Conservation (phyloP, 2,888 invertebrate genomes). For the Sialis fuliginosa region DNA sequence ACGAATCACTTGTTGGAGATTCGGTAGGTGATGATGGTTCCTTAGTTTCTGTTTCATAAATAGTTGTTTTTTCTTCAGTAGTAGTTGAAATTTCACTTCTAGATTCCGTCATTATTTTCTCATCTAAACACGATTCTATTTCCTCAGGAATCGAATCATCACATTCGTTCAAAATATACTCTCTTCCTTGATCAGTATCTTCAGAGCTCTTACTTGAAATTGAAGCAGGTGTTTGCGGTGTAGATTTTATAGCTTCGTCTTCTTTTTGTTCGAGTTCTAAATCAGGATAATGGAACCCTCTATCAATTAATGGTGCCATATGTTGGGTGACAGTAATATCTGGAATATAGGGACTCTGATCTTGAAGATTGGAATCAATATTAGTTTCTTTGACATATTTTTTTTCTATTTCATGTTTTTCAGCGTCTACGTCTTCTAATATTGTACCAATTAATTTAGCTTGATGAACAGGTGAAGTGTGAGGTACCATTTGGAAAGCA, state of each 20-base stretch:
- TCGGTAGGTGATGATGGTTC: constrained; percentile 28
- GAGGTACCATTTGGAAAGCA: constrained; percentile 29
- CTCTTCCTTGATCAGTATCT: constrained; percentile 43
- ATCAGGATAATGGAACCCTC: constrained; percentile 28
- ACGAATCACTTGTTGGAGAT: constrained; percentile 69
- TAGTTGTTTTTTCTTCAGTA: constrained; percentile 37
- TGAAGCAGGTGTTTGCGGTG: constrained; percentile 41
- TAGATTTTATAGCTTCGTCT: constrained; percentile 28
- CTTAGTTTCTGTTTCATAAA: constrained; percentile 27
- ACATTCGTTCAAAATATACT: constrained; percentile 41
- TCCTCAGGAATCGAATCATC: constrained; percentile 36
- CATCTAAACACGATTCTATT: constrained; percentile 26
- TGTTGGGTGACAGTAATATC: constrained; percentile 44
- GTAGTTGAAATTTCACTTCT: constrained; percentile 35
- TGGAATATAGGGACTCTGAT: constrained; percentile 43
- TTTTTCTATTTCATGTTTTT: constrained; percentile 31
- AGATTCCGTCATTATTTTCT: constrained; percentile 23
- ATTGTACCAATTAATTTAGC: constrained; percentile 27
- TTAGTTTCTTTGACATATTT: constrained; percentile 26
- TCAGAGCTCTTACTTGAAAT: constrained; percentile 45
- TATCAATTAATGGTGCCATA: constrained; percentile 28
- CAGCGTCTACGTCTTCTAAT: constrained; percentile 29
- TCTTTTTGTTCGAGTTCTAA: constrained; percentile 25
- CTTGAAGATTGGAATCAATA: constrained; percentile 30
- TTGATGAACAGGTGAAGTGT: constrained; percentile 27